phyloP scores from a whole-genome alignment of 1,140 invertebrate species.

The Zaprionus vittiger region DNA sequence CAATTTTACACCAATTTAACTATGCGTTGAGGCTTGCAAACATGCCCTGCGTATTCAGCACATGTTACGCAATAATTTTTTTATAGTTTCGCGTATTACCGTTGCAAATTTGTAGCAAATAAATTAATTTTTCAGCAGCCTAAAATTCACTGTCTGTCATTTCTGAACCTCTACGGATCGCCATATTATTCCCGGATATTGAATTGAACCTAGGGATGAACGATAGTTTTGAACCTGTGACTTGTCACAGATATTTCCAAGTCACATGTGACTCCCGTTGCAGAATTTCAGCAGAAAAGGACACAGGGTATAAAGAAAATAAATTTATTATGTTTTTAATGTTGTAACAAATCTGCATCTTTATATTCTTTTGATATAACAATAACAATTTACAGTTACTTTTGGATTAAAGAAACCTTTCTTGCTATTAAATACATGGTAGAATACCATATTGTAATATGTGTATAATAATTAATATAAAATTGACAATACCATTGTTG shows the following conservation, averaged over 20 bases:
- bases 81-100: conserved; percentile 70
- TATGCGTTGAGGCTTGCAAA: conserved; percentile 29
- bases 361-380: not conserved
- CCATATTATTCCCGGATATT: conserved; percentile 78
- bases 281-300: not conserved
- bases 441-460: not conserved
- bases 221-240: conserved; percentile 6
- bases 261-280: not conserved
- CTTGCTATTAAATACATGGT: not conserved
- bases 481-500: not conserved
- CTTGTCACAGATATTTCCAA: conserved; percentile 1
- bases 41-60: conserved; percentile 19
- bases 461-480: not conserved
- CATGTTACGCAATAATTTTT: conserved; percentile 42
- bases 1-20: conserved; percentile 48
- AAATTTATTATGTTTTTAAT: not conserved
- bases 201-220: conserved; percentile 19
- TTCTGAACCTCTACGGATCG: conserved; percentile 63
- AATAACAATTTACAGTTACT: not conserved
- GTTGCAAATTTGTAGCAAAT: conserved; percentile 64
- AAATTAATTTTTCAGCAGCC: conserved; percentile 75
- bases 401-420: not conserved
- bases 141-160: conserved; percentile 74
- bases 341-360: not conserved
- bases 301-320: not conserved